Base-by-base conservation (phyloP, 2,888 invertebrate genomes). In the Adelognathus sp. region DNA sequence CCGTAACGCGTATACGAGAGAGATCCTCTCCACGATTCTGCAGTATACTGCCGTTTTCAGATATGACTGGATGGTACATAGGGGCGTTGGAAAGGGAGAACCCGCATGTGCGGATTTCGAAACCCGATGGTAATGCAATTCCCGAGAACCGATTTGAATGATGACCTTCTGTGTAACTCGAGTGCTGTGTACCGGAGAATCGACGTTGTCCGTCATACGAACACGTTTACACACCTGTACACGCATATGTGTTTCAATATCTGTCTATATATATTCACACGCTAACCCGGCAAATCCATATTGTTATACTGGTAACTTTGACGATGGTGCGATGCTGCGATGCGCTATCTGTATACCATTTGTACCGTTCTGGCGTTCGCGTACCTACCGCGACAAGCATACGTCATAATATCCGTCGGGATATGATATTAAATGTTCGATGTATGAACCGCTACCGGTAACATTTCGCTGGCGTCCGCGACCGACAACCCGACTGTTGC, bases 361-460 rank as follows among this genome's bases (percentile, higher is more conserved):
- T 39, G 54, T 46, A 27, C 44, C 33, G n/a, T n/a, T n/a, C n/a
- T n/a, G 36, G 5, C 36, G 7, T 73, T 31, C 46, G 44, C 64
- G 44, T 24, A 64, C 56, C 54, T 64, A 36, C 46, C 81, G 63
- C 79, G 29, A 46, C 73, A 74, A 73, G 71, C 81, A 82, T 83
- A 81, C 83, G 82, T 84, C 84, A 83, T 86, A 85, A 86, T 86
- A 86, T 86, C 84, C 84, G 86, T 50, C 79, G 71, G 81, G 83
- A 83, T 82, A 81, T 80, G 80, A 82, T 85, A 84, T 83, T 83
- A 84, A 83, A 80, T 80, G 83, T 46, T 74, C 52, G 41, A 50
- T 63, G 77, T 78, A 61, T 80, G 72, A 41, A 54, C 14, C 36
- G 24, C 27, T n/a, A n/a, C 41, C 44, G 29, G 33, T 7, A 39